Evolutionary conservation across 2,113 vertebrate genomes (phyloP).

Genomic region (Podarcis raffonei): DNA sequence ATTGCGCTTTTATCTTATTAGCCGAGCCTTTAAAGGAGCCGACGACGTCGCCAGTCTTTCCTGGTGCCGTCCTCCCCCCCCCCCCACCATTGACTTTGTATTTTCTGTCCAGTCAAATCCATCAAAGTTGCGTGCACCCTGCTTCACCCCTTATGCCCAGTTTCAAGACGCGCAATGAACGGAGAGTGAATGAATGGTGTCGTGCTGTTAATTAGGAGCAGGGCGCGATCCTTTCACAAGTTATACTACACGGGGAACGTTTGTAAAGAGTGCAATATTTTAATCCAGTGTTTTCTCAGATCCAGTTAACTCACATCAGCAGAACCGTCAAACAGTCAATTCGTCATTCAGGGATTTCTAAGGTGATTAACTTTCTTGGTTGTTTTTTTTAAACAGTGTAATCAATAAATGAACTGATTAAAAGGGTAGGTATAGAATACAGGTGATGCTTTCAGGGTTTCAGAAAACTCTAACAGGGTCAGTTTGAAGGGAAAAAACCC

Average conservation of each 20-base stretch:
- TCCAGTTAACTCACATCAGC: too few species aligned
- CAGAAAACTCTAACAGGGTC: too few species aligned
- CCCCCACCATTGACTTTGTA: neutral
- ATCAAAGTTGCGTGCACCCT: neutral
- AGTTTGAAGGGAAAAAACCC: neutral
- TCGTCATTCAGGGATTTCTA: neutral
- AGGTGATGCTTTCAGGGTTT: neutral
- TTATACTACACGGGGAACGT: neutral
- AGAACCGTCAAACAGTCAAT: neutral
- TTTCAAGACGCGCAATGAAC: neutral
- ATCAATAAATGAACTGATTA: neutral
- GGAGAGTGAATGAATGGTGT: neutral
- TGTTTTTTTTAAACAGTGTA: neutral
- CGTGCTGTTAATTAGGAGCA: neutral
- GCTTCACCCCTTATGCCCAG: neutral
- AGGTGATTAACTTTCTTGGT: neutral
- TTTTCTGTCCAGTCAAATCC: slow-evolving; percentile 11
- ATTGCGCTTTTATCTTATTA: neutral
- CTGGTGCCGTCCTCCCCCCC: slow-evolving; percentile 30
- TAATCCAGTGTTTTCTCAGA: neutral
- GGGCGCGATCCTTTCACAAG: slow-evolving; percentile 9
- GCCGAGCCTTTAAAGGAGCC: slow-evolving; percentile 17
- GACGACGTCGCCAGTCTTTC: slow-evolving; percentile 11
- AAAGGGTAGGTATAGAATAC: neutral
- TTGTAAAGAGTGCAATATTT: neutral